phyloP scores from a whole-genome alignment of 2,797 vertebrate genomes.

The Gymnoscopelus braueri region DNA sequence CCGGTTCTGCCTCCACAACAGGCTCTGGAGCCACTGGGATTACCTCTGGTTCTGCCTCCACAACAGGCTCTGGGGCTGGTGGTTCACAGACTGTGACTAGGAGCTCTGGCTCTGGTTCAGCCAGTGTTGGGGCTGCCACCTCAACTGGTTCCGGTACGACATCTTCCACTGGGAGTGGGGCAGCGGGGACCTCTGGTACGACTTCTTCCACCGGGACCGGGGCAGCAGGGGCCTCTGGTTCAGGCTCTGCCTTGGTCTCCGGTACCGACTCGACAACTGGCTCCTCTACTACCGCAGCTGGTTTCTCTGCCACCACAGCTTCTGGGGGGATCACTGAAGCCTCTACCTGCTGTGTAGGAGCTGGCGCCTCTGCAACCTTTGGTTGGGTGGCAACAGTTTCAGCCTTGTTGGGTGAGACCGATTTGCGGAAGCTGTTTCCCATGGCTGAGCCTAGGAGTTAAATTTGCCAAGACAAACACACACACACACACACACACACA shows the following conservation, averaged over 20 bases:
- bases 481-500: neutral
- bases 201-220: neutral
- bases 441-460: constrained; percentile 70
- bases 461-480: neutral
- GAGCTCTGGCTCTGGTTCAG: constrained; percentile 27
- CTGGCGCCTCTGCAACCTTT: constrained; percentile 49
- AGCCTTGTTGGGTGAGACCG: constrained; percentile 45
- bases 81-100: constrained; percentile 14
- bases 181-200: neutral
- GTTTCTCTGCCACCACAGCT: constrained; percentile 32
- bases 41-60: constrained; percentile 13
- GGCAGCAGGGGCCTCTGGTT: neutral
- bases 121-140: constrained; percentile 29
- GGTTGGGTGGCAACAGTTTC: constrained; percentile 49
- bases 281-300: constrained; percentile 43
- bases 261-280: constrained; percentile 33
- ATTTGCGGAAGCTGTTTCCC: constrained; percentile 92
- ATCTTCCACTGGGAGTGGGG: neutral
- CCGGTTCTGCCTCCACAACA: constrained; percentile 12
- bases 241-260: constrained; percentile 16
- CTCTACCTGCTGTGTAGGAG: constrained; percentile 22
- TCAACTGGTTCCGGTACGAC: constrained; percentile 13
- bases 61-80: constrained; percentile 11
- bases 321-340: constrained; percentile 27
- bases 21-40: constrained; percentile 24